phyloP scores from a whole-genome alignment of 2,113 vertebrate species.

The Crotalus horridus region DNA sequence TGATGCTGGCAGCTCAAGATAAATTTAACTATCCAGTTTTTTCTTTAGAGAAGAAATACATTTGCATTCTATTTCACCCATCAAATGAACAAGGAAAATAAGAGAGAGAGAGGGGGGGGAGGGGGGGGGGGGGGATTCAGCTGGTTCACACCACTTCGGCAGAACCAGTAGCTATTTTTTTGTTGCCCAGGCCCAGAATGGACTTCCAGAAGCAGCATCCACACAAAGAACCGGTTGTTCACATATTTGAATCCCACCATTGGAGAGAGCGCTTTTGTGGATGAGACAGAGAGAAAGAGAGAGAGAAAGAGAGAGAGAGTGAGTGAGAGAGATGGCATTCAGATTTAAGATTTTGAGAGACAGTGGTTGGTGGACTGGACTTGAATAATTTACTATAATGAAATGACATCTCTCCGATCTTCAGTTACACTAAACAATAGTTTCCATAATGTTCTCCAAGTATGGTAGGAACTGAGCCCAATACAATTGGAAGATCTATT shows the following conservation, averaged over 20 bases:
- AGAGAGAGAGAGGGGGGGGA: rapidly evolving
- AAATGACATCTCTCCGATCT: not conserved
- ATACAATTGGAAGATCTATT: not conserved
- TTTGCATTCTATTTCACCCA: not conserved
- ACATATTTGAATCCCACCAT: no score
- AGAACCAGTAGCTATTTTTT: no score
- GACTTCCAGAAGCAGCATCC: no score
- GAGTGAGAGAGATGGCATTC: not conserved
- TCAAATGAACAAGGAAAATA: not conserved
- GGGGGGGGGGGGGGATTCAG: no score
- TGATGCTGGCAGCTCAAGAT: conserved; percentile 33
- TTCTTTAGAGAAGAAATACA: not conserved
- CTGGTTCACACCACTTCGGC: no score
- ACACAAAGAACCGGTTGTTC: no score
- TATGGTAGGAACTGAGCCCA: not conserved
- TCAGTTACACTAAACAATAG: not conserved
- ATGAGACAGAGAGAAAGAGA: rapidly evolving
- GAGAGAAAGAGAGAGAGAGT: no score
- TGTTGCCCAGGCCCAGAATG: no score
- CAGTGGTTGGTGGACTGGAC: not conserved
- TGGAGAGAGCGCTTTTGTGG: no score
- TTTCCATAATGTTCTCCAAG: not conserved
- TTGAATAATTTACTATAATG: not conserved
- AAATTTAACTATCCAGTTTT: conserved; percentile 10
- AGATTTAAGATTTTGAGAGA: conserved; percentile 1